Conservation (phyloP, 1,140 invertebrate genomes). For the Ephestia elutella region DNA sequence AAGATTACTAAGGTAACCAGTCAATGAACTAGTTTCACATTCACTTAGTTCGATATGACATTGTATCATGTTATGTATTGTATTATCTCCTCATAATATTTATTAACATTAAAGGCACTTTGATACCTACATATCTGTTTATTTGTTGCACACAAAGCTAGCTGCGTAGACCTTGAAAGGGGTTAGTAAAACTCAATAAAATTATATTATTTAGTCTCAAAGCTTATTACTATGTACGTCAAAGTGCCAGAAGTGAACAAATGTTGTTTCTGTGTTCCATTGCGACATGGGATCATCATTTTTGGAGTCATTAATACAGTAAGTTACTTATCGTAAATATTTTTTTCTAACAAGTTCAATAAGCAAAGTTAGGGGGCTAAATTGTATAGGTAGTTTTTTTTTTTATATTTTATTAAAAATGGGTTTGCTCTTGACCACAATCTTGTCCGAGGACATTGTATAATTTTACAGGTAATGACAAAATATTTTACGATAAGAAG, state of each 20-base stretch:
- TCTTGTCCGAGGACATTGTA: too few species aligned
- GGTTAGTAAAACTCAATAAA: too few species aligned
- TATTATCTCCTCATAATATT: background rate
- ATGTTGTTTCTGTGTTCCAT: conserved; percentile 57
- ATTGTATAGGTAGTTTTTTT: too few species aligned
- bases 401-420: too few species aligned
- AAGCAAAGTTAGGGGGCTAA: too few species aligned
- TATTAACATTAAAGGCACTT: background rate
- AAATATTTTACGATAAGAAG: too few species aligned
- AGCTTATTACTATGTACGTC: conserved; percentile 28
- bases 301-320: conserved; percentile 61
- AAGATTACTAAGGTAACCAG: background rate
- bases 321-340: conserved; percentile 34
- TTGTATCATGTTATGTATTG: background rate
- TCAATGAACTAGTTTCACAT: background rate
- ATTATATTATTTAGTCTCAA: background rate
- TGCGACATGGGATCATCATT: conserved; percentile 58
- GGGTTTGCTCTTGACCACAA: too few species aligned
- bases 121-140: background rate
- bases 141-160: background rate
- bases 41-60: background rate
- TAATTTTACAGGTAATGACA: too few species aligned
- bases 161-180: too few species aligned
- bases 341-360: too few species aligned
- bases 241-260: conserved; percentile 56